A percentile compares a stretch with the other conserved stretches of the same genome.
These are phyloP conservation scores for Mamestra configurata DNA, from an alignment of 1,140 invertebrate species.

Conservation along the genomic window DNA sequence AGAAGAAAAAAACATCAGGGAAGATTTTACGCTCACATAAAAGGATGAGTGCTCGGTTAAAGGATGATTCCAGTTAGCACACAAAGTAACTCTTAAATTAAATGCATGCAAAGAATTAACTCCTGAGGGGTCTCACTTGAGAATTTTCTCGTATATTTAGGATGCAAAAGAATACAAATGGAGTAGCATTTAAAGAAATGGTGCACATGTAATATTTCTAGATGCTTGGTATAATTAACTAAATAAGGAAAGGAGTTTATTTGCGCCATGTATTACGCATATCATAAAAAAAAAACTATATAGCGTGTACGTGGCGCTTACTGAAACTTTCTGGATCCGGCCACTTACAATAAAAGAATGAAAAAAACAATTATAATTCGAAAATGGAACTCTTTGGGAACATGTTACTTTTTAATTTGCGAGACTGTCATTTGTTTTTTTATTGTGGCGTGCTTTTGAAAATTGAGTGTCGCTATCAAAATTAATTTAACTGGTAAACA, in stretches of 20 bases:
- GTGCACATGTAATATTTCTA: not conserved
- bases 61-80: not conserved
- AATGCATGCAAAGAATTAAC: not conserved
- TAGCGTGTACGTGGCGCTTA: too few species aligned
- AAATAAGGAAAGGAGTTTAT: not conserved
- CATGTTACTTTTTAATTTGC: too few species aligned
- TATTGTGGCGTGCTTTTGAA: too few species aligned
- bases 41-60: not conserved
- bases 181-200: not conserved
- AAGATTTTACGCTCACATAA: conserved; percentile 25
- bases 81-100: not conserved
- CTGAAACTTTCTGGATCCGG: too few species aligned
- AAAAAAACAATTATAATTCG: too few species aligned
- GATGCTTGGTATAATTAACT: not conserved
- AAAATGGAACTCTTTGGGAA: too few species aligned
- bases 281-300: too few species aligned
- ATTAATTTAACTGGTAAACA: too few species aligned
- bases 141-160: not conserved
- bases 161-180: not conserved
- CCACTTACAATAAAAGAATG: too few species aligned
- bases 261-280: too few species aligned
- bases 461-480: too few species aligned
- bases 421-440: too few species aligned
- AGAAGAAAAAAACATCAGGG: conserved; percentile 27
- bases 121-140: not conserved